Evolutionary conservation across 2,113 vertebrate genomes (phyloP), one percentile per base, ranked within the genome.

Genomic region (Spilogale gracilis): DNA sequence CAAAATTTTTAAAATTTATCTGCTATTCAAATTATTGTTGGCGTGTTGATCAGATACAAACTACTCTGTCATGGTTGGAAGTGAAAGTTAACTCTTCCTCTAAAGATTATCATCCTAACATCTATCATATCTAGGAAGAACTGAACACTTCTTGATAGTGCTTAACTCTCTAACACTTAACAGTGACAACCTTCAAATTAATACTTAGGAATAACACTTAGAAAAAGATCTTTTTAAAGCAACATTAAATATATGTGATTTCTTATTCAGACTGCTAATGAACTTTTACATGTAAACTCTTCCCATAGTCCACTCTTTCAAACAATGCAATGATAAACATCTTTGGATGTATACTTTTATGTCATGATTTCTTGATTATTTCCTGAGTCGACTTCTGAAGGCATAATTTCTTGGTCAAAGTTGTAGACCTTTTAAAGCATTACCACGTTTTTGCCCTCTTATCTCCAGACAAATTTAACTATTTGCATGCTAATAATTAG

Each of bases 401-500:
- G 13, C 2, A 71, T 78, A 89, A 45, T 90, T 89, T 93, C 54
- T 93, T 81, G 43, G 32, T 52, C 17, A 93, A 93, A 73, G n/a
- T 82, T 79, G 54, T 48, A 88, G 30, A 73, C 23, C 50, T 86
- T 93, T 86, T 91, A 86, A 93, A 84, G 32, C 1, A 76, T 25
- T 83, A 9, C 45, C 80, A 73, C 17, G 67, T 56, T 45, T 94
- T 95, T 87, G 4, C 10, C 9, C 14, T 74, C 50, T 61, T 84
- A 67, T 95, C 21, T 86, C 50, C 30, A 95, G 78, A 91, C 96
- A 91, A 0, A 32, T 56, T 56, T 82, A 73, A 23, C 50, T 95
- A 63, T 85, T 96, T 82, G 78, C 20, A 48, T 52, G 80, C 13
- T 74, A 67, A 79, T 69, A 96, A 86, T 38, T 30, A 95, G 32